phyloP scores from a whole-genome alignment of 1,140 invertebrate species.

The Conus ventricosus region DNA sequence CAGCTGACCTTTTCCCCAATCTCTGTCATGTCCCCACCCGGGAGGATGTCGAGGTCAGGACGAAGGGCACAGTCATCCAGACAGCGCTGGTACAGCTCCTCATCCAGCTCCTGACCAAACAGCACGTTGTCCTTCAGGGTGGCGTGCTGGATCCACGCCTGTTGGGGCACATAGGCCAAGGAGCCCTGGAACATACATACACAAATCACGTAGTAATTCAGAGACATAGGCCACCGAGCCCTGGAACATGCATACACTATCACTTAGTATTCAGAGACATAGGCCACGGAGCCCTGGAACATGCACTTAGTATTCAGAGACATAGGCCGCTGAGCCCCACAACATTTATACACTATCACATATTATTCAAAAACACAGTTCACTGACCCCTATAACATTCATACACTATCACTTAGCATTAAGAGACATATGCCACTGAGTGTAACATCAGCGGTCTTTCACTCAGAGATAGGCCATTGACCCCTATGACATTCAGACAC shows the following conservation, averaged over 20 bases:
- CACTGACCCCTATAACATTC: too few species aligned
- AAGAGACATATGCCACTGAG: constrained; percentile 84
- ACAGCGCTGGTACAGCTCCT: constrained; percentile 73
- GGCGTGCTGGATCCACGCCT: constrained; percentile 88
- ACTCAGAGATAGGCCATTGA: too few species aligned
- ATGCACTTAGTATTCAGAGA: background rate
- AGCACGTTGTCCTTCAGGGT: constrained; percentile 88
- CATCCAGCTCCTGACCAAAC: constrained; percentile 81
- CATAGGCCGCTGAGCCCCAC: constrained; percentile 78
- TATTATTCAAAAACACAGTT: too few species aligned
- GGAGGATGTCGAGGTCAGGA: constrained; percentile 82
- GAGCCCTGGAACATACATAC: constrained; percentile 69
- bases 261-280: constrained; percentile 63
- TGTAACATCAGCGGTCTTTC: too few species aligned
- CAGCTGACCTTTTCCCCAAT: constrained; percentile 68
- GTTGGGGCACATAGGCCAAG: constrained; percentile 86
- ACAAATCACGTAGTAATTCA: background rate
- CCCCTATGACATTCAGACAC: too few species aligned
- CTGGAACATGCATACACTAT: constrained; percentile 66
- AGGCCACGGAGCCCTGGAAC: constrained; percentile 78
- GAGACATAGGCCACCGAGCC: constrained; percentile 78
- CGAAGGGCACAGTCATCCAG: constrained; percentile 79
- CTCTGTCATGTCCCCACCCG: constrained; percentile 81
- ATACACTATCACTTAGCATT: constrained; percentile 73
- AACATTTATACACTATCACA: too few species aligned